Evolutionary conservation across 2,888 invertebrate species (phyloP), one percentile per base, ranked within the genome.

Genomic region (Polymixis flavicincta): DNA sequence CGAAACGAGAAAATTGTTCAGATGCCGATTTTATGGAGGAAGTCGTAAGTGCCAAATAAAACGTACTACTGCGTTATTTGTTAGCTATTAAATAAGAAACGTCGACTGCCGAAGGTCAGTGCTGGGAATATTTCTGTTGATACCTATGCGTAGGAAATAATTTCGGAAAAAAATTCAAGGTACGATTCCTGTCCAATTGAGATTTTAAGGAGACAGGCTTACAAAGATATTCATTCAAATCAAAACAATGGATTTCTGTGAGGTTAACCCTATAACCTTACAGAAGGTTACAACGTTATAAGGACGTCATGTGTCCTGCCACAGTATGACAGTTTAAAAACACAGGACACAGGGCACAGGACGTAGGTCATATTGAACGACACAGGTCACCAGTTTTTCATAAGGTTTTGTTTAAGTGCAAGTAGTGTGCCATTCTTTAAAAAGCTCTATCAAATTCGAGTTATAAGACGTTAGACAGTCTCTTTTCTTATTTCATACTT

Each of bases 21-120:
- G 61, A 70, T 52, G 66, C 22, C 59, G 37, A 57, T 68, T 80
- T 80, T 64, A 84, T 80, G 28, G 42, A 74, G 74, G 63, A 70
- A 79, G 52, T 80, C 61, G 65, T 60, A 67, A 67, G 79, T 78
- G 57, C 63, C 78, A 78, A 72, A 72, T 71, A 64, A 71, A 80
- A 76, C 42, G 69, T 71, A 67, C 42, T 61, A 19, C 28, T 50
- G 22, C 7, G 42, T 67, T 83, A 50, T 54, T 78, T 59, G 76
- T 59, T 22, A 57, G 54, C 64, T 77, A 69, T 77, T 77, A 82
- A 69, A 54, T 65, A 28, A 37, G 64, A 59, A 54, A 55, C 9
- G 19, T 66, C 22, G 54, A 19, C 65, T 77, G 19, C 55, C 22
- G 71, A 83, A 83, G 67, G 72, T 64, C 14, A 59, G 63, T 59